Percentiles rank a stretch among this genome's conserved stretches.
These are phyloP conservation scores for Entomobrya multifasciata DNA, from an alignment of 2,888 invertebrate genomes.

Conservation along the genomic window DNA sequence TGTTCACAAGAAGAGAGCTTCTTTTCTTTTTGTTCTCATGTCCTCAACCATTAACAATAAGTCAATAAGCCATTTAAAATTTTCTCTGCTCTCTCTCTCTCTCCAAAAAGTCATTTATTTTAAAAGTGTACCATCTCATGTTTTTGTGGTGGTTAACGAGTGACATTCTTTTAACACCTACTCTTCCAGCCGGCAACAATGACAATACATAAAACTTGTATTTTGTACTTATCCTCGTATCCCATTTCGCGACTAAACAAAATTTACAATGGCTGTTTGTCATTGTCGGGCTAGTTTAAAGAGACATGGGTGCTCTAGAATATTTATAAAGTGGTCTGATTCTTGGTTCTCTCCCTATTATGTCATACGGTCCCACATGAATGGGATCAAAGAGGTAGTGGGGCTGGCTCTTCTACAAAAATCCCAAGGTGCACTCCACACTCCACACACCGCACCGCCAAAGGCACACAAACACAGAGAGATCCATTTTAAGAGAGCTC, in stretches of 20 bases:
- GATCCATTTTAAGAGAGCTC: slow-evolving; percentile 21
- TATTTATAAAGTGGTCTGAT: too few relatives aligned
- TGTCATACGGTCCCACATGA: slow-evolving; percentile 45
- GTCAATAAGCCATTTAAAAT: slow-evolving; percentile 70
- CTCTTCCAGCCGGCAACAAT: slow-evolving; percentile 5
- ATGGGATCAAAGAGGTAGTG: slow-evolving; percentile 59
- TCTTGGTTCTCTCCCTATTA: slow-evolving; percentile 54
- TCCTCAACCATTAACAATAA: slow-evolving; percentile 45
- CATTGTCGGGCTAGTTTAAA: slow-evolving; percentile 28
- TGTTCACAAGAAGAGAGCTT: slow-evolving; percentile 15
- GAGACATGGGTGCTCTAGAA: slow-evolving; percentile 64
- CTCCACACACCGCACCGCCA: too few relatives aligned
- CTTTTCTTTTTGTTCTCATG: neutral
- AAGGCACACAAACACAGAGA: slow-evolving; percentile 68
- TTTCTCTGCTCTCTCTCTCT: too few relatives aligned
- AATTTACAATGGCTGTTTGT: too few relatives aligned
- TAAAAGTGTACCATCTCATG: slow-evolving; percentile 10
- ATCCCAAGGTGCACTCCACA: slow-evolving; percentile 38
- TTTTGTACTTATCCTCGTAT: too few relatives aligned
- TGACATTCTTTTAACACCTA: slow-evolving; percentile 58
- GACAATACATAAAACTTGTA: neutral
- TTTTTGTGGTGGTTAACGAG: slow-evolving; percentile 57
- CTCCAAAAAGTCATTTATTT: slow-evolving; percentile 46
- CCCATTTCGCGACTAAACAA: too few relatives aligned
- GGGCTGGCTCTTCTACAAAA: slow-evolving; percentile 45